A percentile compares a stretch with the other conserved stretches of the same genome.
These are phyloP conservation scores for Punctoribates punctum DNA, from an alignment of 2,888 invertebrate species.

Conservation along the genomic window DNA sequence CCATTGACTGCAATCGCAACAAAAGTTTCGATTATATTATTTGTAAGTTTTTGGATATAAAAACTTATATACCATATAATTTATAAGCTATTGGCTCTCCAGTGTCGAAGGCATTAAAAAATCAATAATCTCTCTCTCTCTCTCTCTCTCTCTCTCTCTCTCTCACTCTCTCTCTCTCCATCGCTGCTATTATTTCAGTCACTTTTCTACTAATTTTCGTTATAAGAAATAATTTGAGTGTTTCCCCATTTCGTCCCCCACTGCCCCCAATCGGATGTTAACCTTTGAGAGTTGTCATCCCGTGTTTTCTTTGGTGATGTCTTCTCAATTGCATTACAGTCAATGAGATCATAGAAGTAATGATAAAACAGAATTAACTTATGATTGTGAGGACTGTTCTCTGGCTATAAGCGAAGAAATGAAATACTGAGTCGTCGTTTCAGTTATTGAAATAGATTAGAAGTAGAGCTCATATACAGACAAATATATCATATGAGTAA, in stretches of 20 bases:
- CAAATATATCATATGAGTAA: background rate
- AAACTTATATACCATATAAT: background rate
- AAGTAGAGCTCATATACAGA: background rate
- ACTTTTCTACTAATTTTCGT: too few species aligned
- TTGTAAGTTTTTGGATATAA: background rate
- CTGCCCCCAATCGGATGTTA: too few species aligned
- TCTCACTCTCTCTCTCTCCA: slow-evolving; percentile 7
- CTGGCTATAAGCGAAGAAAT: background rate
- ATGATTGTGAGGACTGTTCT: background rate
- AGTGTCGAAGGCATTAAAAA: too few species aligned
- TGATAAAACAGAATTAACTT: background rate
- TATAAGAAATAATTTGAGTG: too few species aligned
- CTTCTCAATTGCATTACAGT: background rate
- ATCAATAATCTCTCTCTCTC: too few species aligned
- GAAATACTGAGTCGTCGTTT: background rate
- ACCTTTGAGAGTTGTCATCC: background rate
- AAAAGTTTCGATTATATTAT: too few species aligned
- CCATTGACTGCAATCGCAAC: too few species aligned
- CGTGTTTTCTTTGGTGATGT: background rate
- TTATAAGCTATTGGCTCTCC: background rate
- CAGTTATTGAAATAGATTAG: background rate
- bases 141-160: slow-evolving; percentile 23
- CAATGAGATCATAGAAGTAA: background rate
- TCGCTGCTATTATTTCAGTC: background rate
- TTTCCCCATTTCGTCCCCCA: too few species aligned